These are phyloP conservation scores for Drosophila triauraria DNA, from an alignment of 1,140 invertebrate genomes.

Conservation along the genomic window DNA sequence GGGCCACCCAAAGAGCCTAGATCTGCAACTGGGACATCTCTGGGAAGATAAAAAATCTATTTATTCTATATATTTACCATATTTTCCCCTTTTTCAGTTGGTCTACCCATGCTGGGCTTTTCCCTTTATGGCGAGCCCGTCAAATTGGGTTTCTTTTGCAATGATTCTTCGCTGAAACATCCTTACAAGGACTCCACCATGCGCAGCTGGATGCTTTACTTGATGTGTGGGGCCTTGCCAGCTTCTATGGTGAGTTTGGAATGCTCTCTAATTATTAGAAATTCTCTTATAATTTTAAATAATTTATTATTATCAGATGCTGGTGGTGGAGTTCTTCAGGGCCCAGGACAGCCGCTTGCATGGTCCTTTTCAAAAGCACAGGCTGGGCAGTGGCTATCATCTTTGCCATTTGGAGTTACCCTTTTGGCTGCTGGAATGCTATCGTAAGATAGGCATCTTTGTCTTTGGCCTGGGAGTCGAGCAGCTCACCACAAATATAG, in stretches of 20 bases:
- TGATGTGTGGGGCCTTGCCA: slow-evolving; percentile 90
- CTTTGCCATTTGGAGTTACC: slow-evolving; percentile 88
- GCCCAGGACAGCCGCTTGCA: slow-evolving; percentile 47
- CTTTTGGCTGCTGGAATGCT: slow-evolving; percentile 89
- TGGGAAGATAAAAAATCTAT: not conserved
- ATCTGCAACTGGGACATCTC: not conserved
- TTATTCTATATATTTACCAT: not conserved
- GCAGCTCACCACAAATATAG: slow-evolving; percentile 94
- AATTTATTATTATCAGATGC: slow-evolving; percentile 42
- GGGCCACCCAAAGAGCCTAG: slow-evolving; percentile 37
- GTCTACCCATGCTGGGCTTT: slow-evolving; percentile 89
- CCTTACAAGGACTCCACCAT: slow-evolving; percentile 93
- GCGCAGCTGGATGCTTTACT: slow-evolving; percentile 91
- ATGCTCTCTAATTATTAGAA: too few relatives aligned
- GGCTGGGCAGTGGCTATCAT: slow-evolving; percentile 54
- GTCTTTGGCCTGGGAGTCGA: slow-evolving; percentile 93
- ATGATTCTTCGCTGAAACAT: slow-evolving; percentile 96
- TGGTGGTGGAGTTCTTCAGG: slow-evolving; percentile 73
- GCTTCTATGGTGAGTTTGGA: slow-evolving; percentile 89
- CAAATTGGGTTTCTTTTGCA: slow-evolving; percentile 96
- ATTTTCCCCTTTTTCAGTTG: slow-evolving; percentile 87
- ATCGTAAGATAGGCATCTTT: slow-evolving; percentile 91
- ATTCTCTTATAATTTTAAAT: not conserved
- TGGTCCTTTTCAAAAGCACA: slow-evolving; percentile 24
- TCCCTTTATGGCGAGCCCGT: slow-evolving; percentile 91